Evolutionary conservation across 2,888 invertebrate genomes (phyloP).

Genomic region (Agrotis clavis): DNA sequence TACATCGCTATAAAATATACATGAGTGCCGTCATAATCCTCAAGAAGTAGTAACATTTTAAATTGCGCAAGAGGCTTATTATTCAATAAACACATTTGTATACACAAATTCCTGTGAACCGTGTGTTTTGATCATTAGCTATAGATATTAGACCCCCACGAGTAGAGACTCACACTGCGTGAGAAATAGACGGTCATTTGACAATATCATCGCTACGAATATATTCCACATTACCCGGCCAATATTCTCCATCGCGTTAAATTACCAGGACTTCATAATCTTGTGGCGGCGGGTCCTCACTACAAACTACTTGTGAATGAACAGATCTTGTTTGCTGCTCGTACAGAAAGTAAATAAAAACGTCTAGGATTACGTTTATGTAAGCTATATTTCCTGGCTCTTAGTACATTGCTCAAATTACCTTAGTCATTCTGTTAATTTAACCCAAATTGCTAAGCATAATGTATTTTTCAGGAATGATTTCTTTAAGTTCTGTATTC

Average conservation of each 20-base stretch:
- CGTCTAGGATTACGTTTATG: conserved; percentile 59
- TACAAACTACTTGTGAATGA: conserved; percentile 66
- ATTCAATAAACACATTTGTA: conserved; percentile 85
- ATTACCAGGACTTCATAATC: conserved; percentile 79
- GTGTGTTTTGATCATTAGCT: conserved; percentile 85
- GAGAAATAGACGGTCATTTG: conserved; percentile 86
- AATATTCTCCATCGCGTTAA: conserved; percentile 74
- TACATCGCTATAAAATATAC: conserved; percentile 75
- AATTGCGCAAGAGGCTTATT: conserved; percentile 82
- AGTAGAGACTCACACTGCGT: conserved; percentile 84
- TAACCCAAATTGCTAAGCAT: conserved; percentile 12
- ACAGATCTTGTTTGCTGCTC: conserved; percentile 67
- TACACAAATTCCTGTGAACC: conserved; percentile 80
- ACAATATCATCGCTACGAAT: conserved; percentile 81
- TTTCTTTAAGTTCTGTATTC: not conserved
- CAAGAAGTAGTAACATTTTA: conserved; percentile 75
- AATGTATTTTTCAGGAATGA: not conserved
- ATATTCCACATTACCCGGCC: conserved; percentile 75
- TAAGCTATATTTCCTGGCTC: conserved; percentile 53
- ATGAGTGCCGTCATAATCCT: conserved; percentile 75
- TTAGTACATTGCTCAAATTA: conserved; percentile 46
- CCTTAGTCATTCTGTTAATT: conserved; percentile 27
- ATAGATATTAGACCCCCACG: conserved; percentile 83
- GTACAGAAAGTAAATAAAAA: conserved; percentile 54
- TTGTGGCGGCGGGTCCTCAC: conserved; percentile 70